Evolutionary conservation across 2,113 vertebrate species (phyloP).

Genomic region (Thomomys bottae): DNA sequence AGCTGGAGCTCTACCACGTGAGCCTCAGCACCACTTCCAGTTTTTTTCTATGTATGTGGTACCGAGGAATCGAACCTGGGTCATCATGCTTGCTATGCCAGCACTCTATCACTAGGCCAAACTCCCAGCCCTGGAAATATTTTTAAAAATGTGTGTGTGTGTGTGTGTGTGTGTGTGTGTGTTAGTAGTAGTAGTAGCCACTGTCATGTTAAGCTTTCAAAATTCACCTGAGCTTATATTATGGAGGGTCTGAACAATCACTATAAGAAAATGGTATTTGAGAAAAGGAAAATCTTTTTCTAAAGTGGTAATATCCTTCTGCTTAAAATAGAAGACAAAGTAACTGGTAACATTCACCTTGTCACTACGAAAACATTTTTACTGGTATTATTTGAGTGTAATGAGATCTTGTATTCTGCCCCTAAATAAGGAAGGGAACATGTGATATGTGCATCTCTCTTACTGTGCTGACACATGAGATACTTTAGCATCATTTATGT

Average conservation of each 20-base stretch:
- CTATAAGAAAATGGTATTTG: slow-evolving; percentile 7
- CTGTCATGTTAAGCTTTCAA: slow-evolving; percentile 45
- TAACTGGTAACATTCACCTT: neutral
- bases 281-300: neutral
- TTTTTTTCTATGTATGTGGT: too few species aligned
- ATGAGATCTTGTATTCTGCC: neutral
- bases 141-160: neutral
- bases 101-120: too few species aligned
- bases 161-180: neutral
- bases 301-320: neutral
- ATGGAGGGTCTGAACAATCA: slow-evolving; percentile 14
- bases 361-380: neutral
- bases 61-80: too few species aligned
- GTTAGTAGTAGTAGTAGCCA: neutral
- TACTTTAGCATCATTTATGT: neutral
- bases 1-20: too few species aligned
- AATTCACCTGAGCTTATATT: neutral
- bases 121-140: too few species aligned
- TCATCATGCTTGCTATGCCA: too few species aligned
- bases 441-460: neutral
- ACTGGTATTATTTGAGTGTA: neutral
- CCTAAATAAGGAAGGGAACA: neutral
- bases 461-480: neutral
- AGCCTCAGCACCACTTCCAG: too few species aligned
- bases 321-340: slow-evolving; percentile 11